Evolutionary conservation across 2,888 invertebrate genomes (phyloP), one percentile per base, ranked within the genome.

Genomic region (Protophormia terraenovae): DNA sequence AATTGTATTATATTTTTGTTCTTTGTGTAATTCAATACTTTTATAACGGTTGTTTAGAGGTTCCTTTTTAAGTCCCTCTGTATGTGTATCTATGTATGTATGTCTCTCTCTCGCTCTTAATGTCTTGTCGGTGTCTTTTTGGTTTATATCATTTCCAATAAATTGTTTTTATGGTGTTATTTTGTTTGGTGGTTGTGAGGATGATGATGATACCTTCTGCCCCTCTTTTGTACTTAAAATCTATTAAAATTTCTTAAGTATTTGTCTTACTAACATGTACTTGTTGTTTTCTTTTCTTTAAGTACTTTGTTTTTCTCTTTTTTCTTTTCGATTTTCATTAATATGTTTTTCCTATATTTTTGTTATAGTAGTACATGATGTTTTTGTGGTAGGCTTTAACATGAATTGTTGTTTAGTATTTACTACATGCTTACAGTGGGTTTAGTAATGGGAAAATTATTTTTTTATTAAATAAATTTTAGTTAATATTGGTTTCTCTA

Each of bases 211-310:
- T n/a, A n/a, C n/a, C n/a, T n/a, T n/a, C n/a, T n/a, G n/a, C n/a
- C n/a, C n/a, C n/a, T n/a, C n/a, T n/a, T 14, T 64, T 72, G 35
- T 72, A 41, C 35, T 80, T 67, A 66, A 73, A 73, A 45, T 67
- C 45, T 67, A 67, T 77, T 66, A 67, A 47, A n/a, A 50, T 35
- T n/a, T 66, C 50, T 38, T 72, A 53, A 19, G 50, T 53, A 16
- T 38, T 77, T 67, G 19, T 58, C n/a, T 41, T n/a, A n/a, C 38
- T 14, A 27, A 2, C 6, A 14, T 41, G 8, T 29, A 41, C 27
- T 45, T 29, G 2, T 27, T 16, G n/a, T 0, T 41, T 53, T 14
- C 6, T 22, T 41, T 62, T n/a, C n/a, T 53, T 27, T 58, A 67
- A 77, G 67, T 67, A 77, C 45, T 41, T 53, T 38, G 32, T 38